These are phyloP conservation scores for Sphenodon punctatus DNA, from an alignment of 2,797 vertebrate species.

Conservation along the genomic window DNA sequence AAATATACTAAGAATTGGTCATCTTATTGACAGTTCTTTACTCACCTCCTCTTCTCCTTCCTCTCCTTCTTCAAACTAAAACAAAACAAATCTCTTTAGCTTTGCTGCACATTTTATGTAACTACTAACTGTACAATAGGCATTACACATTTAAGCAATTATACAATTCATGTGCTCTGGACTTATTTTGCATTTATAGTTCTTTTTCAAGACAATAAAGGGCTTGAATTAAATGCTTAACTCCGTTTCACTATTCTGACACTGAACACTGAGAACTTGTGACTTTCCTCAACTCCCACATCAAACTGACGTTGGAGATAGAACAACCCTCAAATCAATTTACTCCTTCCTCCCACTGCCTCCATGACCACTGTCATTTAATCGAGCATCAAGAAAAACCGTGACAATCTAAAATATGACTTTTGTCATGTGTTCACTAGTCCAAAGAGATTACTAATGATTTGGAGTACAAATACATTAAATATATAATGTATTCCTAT, in stretches of 20 bases:
- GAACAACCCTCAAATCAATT: too few relatives aligned
- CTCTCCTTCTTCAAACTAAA: constrained; percentile 96
- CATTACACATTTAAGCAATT: neutral
- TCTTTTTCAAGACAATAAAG: too few relatives aligned
- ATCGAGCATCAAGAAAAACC: neutral
- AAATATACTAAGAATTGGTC: neutral
- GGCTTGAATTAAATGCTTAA: too few relatives aligned
- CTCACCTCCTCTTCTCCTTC: constrained; percentile 96
- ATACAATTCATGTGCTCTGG: neutral
- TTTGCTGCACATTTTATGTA: neutral
- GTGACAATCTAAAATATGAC: neutral
- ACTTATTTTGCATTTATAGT: neutral
- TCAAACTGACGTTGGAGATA: too few relatives aligned
- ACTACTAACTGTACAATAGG: neutral
- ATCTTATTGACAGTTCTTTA: constrained; percentile 19
- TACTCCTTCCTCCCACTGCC: too few relatives aligned
- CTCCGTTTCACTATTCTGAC: too few relatives aligned
- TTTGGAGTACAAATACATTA: too few relatives aligned
- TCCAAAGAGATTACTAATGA: too few relatives aligned
- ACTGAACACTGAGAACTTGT: too few relatives aligned
- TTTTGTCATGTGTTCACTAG: neutral
- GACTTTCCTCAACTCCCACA: too few relatives aligned
- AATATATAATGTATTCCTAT: too few relatives aligned
- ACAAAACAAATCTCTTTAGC: constrained; percentile 18
- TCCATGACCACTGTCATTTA: neutral